These are phyloP conservation scores for Bagarius yarrelli DNA, from an alignment of 2,113 vertebrate genomes.

Conservation along the genomic window DNA sequence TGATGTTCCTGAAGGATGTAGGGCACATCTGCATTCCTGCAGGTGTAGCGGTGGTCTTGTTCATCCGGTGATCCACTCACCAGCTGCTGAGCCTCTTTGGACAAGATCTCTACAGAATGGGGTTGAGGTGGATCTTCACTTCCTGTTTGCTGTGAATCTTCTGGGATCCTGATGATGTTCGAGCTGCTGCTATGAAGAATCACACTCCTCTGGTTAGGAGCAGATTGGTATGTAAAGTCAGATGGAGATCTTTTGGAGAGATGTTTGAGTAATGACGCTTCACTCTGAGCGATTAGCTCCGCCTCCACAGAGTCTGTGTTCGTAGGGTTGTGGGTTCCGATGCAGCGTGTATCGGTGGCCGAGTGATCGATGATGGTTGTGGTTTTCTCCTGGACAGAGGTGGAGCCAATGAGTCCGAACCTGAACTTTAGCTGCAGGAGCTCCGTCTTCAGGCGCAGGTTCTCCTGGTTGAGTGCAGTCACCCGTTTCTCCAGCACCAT, in stretches of 20 bases:
- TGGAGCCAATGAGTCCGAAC: constrained; percentile 77
- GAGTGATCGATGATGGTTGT: background rate
- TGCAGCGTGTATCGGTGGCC: constrained; percentile 61
- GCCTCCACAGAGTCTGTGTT: constrained; percentile 80
- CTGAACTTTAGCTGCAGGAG: constrained; percentile 79
- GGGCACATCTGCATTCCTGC: constrained; percentile 47
- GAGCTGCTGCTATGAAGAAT: constrained; percentile 73
- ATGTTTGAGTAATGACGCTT: constrained; percentile 67
- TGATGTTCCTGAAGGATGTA: constrained; percentile 54
- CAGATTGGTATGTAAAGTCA: constrained; percentile 73
- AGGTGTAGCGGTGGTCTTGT: constrained; percentile 60
- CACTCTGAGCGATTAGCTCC: constrained; percentile 67
- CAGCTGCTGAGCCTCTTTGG: constrained; percentile 72
- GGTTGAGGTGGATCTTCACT: constrained; percentile 48
- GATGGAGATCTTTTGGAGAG: constrained; percentile 76
- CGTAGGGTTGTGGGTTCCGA: constrained; percentile 72
- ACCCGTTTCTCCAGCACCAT: constrained; percentile 80
- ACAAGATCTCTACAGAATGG: constrained; percentile 64
- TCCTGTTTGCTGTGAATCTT: constrained; percentile 46
- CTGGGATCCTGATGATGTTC: constrained; percentile 65
- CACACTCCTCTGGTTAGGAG: constrained; percentile 67
- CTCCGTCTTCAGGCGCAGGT: constrained; percentile 75
- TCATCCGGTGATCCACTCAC: constrained; percentile 67
- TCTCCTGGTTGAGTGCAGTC: constrained; percentile 79
- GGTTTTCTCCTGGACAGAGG: constrained; percentile 76